A percentile compares a stretch with the other conserved stretches of the same genome.
Conservation (phyloP, 1,140 invertebrate genomes). For the Micrasema minimum region DNA sequence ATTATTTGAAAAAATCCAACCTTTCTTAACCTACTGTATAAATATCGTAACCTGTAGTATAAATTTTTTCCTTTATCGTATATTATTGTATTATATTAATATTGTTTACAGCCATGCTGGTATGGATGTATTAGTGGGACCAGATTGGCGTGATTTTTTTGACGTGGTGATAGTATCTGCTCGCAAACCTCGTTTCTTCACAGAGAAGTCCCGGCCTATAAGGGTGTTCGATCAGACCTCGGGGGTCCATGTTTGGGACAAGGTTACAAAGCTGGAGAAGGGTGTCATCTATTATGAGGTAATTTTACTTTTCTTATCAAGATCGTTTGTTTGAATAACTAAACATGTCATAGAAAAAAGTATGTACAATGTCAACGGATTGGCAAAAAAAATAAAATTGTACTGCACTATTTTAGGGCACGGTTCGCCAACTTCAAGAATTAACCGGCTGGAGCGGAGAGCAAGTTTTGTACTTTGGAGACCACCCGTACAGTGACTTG, state of each 20-base stretch:
- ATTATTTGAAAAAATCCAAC: too few species aligned
- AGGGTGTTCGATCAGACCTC: slow-evolving; percentile 86
- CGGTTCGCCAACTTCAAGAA: slow-evolving; percentile 89
- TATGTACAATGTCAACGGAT: too few species aligned
- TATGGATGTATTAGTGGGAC: slow-evolving; percentile 89
- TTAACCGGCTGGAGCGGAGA: slow-evolving; percentile 93
- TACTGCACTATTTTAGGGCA: slow-evolving; percentile 82
- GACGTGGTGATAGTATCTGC: slow-evolving; percentile 96
- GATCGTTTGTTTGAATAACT: too few species aligned
- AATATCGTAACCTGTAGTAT: too few species aligned
- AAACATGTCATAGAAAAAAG: too few species aligned
- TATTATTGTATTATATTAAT: too few species aligned
- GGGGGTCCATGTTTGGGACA: slow-evolving; percentile 89
- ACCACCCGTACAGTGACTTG: slow-evolving; percentile 97
- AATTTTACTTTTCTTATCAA: slow-evolving; percentile 13
- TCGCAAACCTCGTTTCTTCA: slow-evolving; percentile 96
- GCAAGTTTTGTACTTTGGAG: slow-evolving; percentile 95
- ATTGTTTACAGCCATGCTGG: slow-evolving; percentile 80
- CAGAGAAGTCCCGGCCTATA: slow-evolving; percentile 89
- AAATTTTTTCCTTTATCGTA: too few species aligned
- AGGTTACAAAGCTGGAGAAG: slow-evolving; percentile 86
- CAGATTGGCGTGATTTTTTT: slow-evolving; percentile 91
- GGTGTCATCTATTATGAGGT: slow-evolving; percentile 95
- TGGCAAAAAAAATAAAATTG: too few species aligned
- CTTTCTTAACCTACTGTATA: too few species aligned